Evolutionary conservation across 2,888 invertebrate genomes (phyloP), one percentile per base, ranked within the genome.

Genomic region (Agrotis clavis): DNA sequence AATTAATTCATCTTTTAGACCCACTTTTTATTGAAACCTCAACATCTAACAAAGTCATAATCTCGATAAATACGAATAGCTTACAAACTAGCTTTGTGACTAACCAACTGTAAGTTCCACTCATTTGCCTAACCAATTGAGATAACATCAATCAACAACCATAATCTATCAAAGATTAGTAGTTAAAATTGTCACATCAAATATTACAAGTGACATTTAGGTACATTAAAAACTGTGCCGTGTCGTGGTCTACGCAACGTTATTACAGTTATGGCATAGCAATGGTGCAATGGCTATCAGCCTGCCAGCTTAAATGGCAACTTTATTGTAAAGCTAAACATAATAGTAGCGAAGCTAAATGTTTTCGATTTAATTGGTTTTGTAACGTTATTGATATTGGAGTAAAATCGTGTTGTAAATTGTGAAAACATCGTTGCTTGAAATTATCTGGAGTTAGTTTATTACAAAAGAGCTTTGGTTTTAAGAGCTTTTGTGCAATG

Each of bases 151-250:
- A 76, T 72, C 75, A 69, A 41, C n/a, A 25, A 0, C 45, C 21
- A 21, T 59, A 73, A 73, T 78, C 69, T 59, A 65, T 57, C 19
- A 67, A 14, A 54, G 83, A 79, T 82, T 82, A 82, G 30, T 41
- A 61, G 21, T 41, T 51, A 62, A 72, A 82, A 66, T 71, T 82
- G 80, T 78, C 79, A 76, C 56, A 69, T 57, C 65, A 73, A 73
- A 77, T 71, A 79, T 83, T 81, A 68, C 21, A 67, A 41, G 74
- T 82, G 82, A 82, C 84, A 86, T 84, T 86, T 84, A n/a, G n/a
- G n/a, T n/a, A 67, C 19, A 71, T 79, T 77, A 71, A 85, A 84
- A 85, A 86, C 70, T 86, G 66, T 86, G 81, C 66, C 83, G 66
- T 47, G 75, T 85, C 84, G 86, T 82, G 85, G 60, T 64, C 78